A percentile compares a stretch with the other conserved stretches of the same genome.
phyloP scores from a whole-genome alignment of 2,113 vertebrate genomes.

The Neolamprologus brichardi region DNA sequence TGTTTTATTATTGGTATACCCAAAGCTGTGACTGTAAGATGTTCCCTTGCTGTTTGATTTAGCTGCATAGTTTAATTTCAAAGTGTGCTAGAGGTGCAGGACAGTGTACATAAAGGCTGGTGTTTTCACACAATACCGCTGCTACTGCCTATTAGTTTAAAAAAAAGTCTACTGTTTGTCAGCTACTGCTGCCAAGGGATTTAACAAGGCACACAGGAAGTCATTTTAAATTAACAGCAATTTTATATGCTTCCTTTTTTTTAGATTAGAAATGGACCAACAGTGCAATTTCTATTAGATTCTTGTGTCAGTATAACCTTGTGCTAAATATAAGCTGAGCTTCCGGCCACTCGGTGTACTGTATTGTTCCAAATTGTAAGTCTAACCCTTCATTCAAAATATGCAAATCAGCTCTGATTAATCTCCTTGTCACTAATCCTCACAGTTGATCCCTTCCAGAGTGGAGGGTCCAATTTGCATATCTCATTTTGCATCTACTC shows the following conservation, averaged over 20 bases:
- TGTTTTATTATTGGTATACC: not conserved
- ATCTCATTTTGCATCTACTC: constrained; percentile 45
- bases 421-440: constrained; percentile 46
- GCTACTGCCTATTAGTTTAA: not conserved
- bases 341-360: not conserved
- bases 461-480: constrained; percentile 43
- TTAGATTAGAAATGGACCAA: not conserved
- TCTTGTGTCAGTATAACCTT: not conserved
- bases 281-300: not conserved
- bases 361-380: not conserved
- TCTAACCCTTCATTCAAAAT: constrained; percentile 11
- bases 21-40: not conserved
- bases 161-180: not conserved
- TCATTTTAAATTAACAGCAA: not conserved
- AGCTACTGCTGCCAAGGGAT: not conserved
- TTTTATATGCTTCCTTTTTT: not conserved
- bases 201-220: not conserved
- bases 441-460: constrained; percentile 31
- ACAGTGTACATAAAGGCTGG: not conserved
- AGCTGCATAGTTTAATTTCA: not conserved
- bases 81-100: not conserved
- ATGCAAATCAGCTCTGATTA: constrained; percentile 44
- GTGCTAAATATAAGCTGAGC: not conserved
- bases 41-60: not conserved
- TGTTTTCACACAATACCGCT: not conserved